These are phyloP conservation scores for Lycophotia porphyrea DNA, from an alignment of 2,888 invertebrate species.

Conservation along the genomic window DNA sequence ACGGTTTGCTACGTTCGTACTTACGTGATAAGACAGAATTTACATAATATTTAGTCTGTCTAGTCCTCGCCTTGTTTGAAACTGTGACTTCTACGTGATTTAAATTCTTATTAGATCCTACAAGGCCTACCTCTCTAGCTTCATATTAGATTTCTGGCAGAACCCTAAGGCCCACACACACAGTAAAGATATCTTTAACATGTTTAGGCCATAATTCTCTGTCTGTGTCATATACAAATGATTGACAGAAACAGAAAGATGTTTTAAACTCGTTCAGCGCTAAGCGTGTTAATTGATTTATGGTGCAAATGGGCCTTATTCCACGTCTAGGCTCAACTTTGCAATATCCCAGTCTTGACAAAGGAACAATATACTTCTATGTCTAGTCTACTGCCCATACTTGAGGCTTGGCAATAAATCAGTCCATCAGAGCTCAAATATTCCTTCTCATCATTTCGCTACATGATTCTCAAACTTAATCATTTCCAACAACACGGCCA, in stretches of 20 bases:
- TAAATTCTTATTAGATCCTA: constrained; percentile 37
- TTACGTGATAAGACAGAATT: constrained; percentile 53
- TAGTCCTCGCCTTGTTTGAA: constrained; percentile 35
- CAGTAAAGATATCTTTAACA: not conserved
- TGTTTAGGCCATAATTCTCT: not conserved
- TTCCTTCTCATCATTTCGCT: constrained; percentile 38
- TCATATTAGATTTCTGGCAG: not conserved
- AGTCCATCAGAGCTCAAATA: constrained; percentile 11
- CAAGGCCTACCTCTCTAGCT: constrained; percentile 9
- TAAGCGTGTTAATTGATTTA: not conserved
- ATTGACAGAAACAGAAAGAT: not conserved
- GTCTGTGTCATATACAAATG: not conserved
- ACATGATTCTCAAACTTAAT: constrained; percentile 43
- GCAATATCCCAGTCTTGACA: not conserved
- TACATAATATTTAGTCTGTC: constrained; percentile 60
- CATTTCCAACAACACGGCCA: constrained; percentile 35
- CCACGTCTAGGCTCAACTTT: not conserved
- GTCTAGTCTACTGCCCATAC: not conserved
- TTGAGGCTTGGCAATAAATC: constrained; percentile 7
- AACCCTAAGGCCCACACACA: not conserved
- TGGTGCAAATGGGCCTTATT: not conserved
- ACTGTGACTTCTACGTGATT: constrained; percentile 52
- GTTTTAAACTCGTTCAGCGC: not conserved
- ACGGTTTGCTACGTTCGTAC: not conserved
- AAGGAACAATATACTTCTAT: not conserved